Evolutionary conservation across 2,888 invertebrate genomes (phyloP).

Genomic region (Gnatocerus cornutus): DNA sequence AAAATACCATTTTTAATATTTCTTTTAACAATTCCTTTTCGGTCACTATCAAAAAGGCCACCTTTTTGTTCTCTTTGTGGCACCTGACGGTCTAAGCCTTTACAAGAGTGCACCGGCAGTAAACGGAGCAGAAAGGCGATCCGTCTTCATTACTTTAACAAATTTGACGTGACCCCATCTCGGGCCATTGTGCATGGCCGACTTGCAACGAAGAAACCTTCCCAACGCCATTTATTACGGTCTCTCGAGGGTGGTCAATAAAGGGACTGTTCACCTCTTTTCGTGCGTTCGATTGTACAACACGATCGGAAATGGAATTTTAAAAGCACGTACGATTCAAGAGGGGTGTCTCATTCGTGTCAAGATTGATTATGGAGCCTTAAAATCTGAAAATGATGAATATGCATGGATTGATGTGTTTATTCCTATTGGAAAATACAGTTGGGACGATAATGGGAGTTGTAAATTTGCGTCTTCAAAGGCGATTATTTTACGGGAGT

Average conservation of each 20-base stretch:
- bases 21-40: neutral
- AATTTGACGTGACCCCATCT: constrained; percentile 53
- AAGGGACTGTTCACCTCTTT: neutral
- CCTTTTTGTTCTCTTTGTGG: constrained; percentile 16
- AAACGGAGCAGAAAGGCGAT: constrained; percentile 46
- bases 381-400: neutral
- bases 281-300: constrained; percentile 4
- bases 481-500: no score
- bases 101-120: constrained; percentile 30
- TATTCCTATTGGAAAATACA: neutral
- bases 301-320: constrained; percentile 23
- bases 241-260: constrained; percentile 28
- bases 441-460: neutral
- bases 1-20: neutral
- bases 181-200: constrained; percentile 40
- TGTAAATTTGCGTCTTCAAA: neutral
- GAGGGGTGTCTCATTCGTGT: neutral
- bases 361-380: constrained; percentile 13
- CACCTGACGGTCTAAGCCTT: constrained; percentile 15
- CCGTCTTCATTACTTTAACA: constrained; percentile 57
- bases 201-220: constrained; percentile 43
- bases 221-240: constrained; percentile 30
- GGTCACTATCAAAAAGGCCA: constrained; percentile 6
- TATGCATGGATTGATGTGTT: neutral
- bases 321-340: neutral